Base-by-base conservation (phyloP, 1,140 invertebrate species). In the Trachymyrmex cornetzi region DNA sequence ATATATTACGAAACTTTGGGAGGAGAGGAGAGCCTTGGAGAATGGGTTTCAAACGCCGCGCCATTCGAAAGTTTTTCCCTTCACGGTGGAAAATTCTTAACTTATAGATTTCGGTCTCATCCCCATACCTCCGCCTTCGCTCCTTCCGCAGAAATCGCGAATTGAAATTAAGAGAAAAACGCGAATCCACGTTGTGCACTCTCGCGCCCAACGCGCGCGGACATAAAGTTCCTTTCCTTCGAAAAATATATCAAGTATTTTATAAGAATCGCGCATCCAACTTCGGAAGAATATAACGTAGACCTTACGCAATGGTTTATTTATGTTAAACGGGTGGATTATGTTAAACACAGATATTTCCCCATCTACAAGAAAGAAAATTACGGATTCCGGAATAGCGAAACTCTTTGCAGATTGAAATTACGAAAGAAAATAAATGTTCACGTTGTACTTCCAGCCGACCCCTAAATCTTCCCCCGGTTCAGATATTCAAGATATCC, bases 1-100 rank as follows among this genome's bases (percentile, higher is more conserved):
- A 95, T 94, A 93, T 94, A 95, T 94, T 94, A 95, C 92, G 91
- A 94, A 95, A 95, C 91, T 95, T 94, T 88, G 89, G 89, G 64
- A 82, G 87, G 86, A 88, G 86, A 61, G 77, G 86, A 57, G 89
- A 22, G n/a, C 3, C 63, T 14, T 64, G 87, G 87, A 92, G 91
- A 87, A 90, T 72, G 89, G 92, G 22, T 30, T 88, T 77, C 86
- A 88, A 89, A 90, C 92, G 92, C 92, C 93, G 91, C 93, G 93
- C 93, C 94, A 94, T 94, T 90, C 92, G 79, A 93, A 95, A 95
- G 92, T 95, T 95, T 94, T 94, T 92, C 92, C 94, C 94, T 94
- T 90, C 89, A 89, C 91, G 92, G 86, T 88, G 92, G 91, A 91
- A 93, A 93, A 94, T 94, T 94, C 93, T 94, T 94, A 94, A 95